These are phyloP conservation scores for Colletes latitarsis DNA, from an alignment of 1,140 invertebrate species.

Conservation along the genomic window DNA sequence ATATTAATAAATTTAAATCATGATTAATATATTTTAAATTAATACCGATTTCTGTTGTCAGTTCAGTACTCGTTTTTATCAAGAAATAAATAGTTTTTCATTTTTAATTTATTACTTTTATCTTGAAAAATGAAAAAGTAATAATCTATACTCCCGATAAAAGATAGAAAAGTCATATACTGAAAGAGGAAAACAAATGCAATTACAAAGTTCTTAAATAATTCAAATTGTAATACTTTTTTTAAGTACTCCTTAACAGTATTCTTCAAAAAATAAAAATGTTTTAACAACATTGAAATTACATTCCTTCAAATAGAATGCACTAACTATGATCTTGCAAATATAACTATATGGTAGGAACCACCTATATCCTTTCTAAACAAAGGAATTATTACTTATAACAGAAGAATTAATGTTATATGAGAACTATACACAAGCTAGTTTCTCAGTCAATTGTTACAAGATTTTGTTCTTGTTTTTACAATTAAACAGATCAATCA, in stretches of 20 bases:
- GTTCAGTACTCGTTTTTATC: not conserved
- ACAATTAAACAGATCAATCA: conserved; percentile 37
- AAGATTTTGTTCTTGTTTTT: conserved; percentile 36
- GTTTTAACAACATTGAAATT: conserved; percentile 29
- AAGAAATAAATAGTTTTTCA: not conserved
- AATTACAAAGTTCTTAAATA: conserved; percentile 47
- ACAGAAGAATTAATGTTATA: conserved; percentile 37
- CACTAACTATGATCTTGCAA: conserved; percentile 21
- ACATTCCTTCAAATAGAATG: conserved; percentile 27
- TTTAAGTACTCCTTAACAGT: conserved; percentile 43
- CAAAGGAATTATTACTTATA: conserved; percentile 30
- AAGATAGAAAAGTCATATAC: conserved; percentile 5
- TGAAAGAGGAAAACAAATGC: conserved; percentile 32
- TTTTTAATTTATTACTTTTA: not conserved
- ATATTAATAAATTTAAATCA: conserved; percentile 12
- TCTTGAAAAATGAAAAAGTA: not conserved
- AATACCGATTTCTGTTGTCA: conserved; percentile 4
- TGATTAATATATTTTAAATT: conserved; percentile 26
- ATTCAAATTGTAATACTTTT: conserved; percentile 38
- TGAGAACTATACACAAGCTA: conserved; percentile 55
- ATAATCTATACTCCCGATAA: not conserved
- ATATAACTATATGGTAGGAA: conserved; percentile 34
- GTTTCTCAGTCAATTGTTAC: conserved; percentile 53
- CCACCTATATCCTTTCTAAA: conserved; percentile 40
- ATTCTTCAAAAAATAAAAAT: conserved; percentile 19